phyloP scores from a whole-genome alignment of 2,113 vertebrate species.

The Ochotona princeps region DNA sequence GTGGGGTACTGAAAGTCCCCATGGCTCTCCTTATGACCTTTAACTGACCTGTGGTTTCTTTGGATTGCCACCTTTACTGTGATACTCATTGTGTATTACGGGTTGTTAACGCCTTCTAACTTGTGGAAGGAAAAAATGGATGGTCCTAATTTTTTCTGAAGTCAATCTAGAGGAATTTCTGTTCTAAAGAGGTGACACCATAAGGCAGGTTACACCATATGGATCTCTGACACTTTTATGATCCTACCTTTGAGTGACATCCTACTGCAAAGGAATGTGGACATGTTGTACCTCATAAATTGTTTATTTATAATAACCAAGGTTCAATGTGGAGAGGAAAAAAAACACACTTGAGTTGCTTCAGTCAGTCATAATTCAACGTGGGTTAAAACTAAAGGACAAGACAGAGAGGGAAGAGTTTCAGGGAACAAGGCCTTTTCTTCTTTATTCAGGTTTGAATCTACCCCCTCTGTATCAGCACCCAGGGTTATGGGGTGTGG shows the following conservation, averaged over 20 bases:
- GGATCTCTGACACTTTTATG: constrained; percentile 67
- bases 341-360: constrained; percentile 29
- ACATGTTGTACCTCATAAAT: constrained; percentile 57
- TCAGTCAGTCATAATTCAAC: constrained; percentile 37
- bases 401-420: background rate
- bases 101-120: constrained; percentile 64
- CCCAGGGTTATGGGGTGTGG: background rate
- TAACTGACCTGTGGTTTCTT: constrained; percentile 66
- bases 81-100: constrained; percentile 9
- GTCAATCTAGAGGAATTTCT: constrained; percentile 62
- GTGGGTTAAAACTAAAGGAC: constrained; percentile 23
- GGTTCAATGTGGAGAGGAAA: constrained; percentile 57
- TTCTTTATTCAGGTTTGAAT: background rate
- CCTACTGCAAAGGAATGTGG: constrained; percentile 61
- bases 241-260: constrained; percentile 66
- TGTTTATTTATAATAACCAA: constrained; percentile 67
- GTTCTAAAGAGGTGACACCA: constrained; percentile 50
- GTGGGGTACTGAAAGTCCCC: background rate
- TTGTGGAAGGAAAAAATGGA: constrained; percentile 45
- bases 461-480: background rate
- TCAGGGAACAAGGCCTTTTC: background rate
- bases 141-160: constrained; percentile 38
- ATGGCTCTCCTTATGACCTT: constrained; percentile 23
- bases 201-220: constrained; percentile 46
- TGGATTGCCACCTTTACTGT: constrained; percentile 30